These are phyloP conservation scores for Bombus sibiricus DNA, from an alignment of 1,140 invertebrate species.

Conservation along the genomic window DNA sequence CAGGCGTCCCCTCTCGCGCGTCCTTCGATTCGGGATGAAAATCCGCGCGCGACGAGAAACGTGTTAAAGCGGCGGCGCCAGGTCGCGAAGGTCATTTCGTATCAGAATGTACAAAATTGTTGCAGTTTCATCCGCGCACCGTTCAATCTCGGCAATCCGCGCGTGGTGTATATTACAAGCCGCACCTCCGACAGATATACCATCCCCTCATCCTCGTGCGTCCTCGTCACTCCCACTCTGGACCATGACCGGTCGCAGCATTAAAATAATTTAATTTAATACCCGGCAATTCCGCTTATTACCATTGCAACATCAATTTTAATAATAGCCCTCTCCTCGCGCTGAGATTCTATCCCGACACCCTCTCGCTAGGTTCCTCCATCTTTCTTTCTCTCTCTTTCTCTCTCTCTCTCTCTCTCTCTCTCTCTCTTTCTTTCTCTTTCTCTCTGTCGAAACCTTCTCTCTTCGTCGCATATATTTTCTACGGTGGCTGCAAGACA, in stretches of 20 bases:
- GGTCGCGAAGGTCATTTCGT: constrained; percentile 58
- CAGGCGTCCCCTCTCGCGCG: background rate
- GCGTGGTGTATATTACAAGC: constrained; percentile 71
- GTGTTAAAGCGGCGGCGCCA: background rate
- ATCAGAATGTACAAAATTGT: constrained; percentile 65
- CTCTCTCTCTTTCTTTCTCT: no score
- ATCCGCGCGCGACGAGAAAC: background rate
- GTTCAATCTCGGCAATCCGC: constrained; percentile 59
- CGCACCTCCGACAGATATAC: constrained; percentile 62
- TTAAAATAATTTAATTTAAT: constrained; percentile 80
- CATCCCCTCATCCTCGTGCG: constrained; percentile 30
- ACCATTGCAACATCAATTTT: constrained; percentile 77
- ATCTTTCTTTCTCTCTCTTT: background rate
- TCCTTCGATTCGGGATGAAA: background rate
- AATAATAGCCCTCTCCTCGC: constrained; percentile 71
- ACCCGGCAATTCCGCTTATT: constrained; percentile 76
- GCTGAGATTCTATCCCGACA: constrained; percentile 64
- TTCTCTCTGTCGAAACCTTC: background rate
- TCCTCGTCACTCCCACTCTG: background rate
- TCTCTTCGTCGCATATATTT: no score
- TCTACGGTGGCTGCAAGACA: no score
- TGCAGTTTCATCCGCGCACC: constrained; percentile 49
- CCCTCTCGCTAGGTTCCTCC: constrained; percentile 18
- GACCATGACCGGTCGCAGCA: constrained; percentile 53
- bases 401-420: background rate